These are phyloP conservation scores for Emydoidea blandingii DNA, from an alignment of 2,797 vertebrate genomes.

Conservation along the genomic window DNA sequence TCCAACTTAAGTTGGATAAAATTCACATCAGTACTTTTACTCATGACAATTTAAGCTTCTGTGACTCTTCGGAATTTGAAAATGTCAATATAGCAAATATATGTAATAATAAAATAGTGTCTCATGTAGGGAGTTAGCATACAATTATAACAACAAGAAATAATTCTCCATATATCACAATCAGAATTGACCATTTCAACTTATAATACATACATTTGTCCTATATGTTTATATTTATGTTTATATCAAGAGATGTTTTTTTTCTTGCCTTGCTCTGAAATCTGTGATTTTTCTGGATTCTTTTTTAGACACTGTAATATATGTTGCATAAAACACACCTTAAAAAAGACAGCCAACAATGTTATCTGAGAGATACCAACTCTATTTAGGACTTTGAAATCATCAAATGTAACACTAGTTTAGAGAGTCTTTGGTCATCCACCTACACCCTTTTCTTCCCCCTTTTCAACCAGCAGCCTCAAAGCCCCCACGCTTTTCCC, in stretches of 20 bases:
- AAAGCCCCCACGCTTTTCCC: not conserved
- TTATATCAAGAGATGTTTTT: not conserved
- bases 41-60: slow-evolving; percentile 21
- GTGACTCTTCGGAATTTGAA: slow-evolving; percentile 21
- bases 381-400: accelerated
- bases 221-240: accelerated
- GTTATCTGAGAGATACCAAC: accelerated
- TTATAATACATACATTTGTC: accelerated
- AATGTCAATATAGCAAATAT: slow-evolving; percentile 8
- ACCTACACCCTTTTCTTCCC: not conserved
- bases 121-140: not conserved
- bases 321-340: accelerated
- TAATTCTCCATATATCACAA: not conserved
- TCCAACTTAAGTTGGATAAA: not conserved
- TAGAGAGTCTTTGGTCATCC: not conserved
- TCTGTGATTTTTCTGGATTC: not conserved
- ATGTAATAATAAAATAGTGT: not conserved
- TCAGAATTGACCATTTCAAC: not conserved
- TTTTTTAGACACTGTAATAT: not conserved
- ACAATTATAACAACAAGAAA: slow-evolving; percentile 2
- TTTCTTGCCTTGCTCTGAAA: not conserved
- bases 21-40: not conserved
- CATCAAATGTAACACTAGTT: not conserved
- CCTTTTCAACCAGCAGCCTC: not conserved
- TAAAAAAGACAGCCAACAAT: not conserved